Evolutionary conservation across 2,888 invertebrate genomes (phyloP), one percentile per base, ranked within the genome.

Genomic region (Nysson spinosus): DNA sequence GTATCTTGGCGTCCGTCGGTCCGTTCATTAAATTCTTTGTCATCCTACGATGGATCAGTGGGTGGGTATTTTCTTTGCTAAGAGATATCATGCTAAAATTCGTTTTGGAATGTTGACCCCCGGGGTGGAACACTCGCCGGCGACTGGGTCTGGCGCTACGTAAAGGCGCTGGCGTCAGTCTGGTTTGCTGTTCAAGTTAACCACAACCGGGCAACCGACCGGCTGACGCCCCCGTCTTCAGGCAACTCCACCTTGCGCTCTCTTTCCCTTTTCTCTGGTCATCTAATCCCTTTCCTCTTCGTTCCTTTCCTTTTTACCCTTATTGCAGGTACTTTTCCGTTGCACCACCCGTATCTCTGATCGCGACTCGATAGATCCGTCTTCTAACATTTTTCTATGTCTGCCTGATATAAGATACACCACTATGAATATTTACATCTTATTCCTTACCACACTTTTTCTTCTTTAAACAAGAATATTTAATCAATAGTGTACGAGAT

Each of bases 41-140:
- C 47, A 54, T 44, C 26, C 22, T 44, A 11, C 28, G 35, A 32
- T 22, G 26, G 62, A 47, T 28, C 26, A 34, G 39, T 16, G 16
- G 54, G 24, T 17, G 22, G 28, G 34, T 19, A 54, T 26, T 44
- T 17, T 57, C 35, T 22, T 58, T 57, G 39, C 30, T 54, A 42
- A 51, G 42, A 67, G 69, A 74, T 74, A 74, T 74, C 69, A 66
- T 56, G 68, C 58, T 69, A 61, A 78, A 76, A 72, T 78, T 78
- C 52, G 63, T 69, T 44, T 54, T 70, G 74, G 78, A 78, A 74
- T 78, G 78, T 78, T 72, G 78, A 76, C 70, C 72, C 66, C 69
- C 67, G 47, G 69, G 60, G 56, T 61, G 64, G 68, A 57, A 61
- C 63, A 49, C 44, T 46, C 43, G 55, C 24, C 49, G 57, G 20